Percentiles rank a stretch among this genome's conserved stretches.
These are phyloP conservation scores for Psittacula cyanocephala DNA, from an alignment of 2,113 vertebrate genomes.

Conservation along the genomic window DNA sequence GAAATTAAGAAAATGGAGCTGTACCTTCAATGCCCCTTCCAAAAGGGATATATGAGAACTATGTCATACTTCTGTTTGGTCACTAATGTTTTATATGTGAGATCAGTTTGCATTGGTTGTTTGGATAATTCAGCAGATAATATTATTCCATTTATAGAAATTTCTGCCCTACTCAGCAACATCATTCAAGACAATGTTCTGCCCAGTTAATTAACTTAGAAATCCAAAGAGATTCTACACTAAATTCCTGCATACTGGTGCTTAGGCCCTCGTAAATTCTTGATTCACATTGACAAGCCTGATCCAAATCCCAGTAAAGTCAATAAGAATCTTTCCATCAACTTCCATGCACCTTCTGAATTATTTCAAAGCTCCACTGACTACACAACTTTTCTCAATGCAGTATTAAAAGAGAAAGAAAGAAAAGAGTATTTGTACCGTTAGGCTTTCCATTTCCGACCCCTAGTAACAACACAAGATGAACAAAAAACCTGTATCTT, in stretches of 20 bases:
- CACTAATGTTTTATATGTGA: not conserved
- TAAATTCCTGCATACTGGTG: not conserved
- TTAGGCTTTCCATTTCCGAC: not conserved
- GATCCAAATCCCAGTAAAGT: slow-evolving; percentile 3
- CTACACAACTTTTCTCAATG: not conserved
- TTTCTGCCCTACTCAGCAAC: not conserved
- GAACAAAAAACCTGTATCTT: fast-evolving
- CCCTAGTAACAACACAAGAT: not conserved
- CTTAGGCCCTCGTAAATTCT: slow-evolving; percentile 32
- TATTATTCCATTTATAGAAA: not conserved
- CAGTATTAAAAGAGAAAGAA: not conserved
- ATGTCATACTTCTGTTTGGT: not conserved
- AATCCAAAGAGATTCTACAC: not conserved
- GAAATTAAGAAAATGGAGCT: not conserved
- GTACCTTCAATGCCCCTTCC: not conserved
- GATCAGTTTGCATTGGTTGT: not conserved
- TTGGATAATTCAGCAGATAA: not conserved
- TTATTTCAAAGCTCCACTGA: not conserved
- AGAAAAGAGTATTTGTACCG: not conserved
- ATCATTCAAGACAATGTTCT: not conserved
- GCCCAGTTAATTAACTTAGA: slow-evolving; percentile 4
- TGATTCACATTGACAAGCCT: not conserved
- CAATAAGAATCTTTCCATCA: not conserved
- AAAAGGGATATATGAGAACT: not conserved
- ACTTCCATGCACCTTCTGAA: not conserved